phyloP scores from a whole-genome alignment of 2,113 vertebrate species.

The Spilogale gracilis region DNA sequence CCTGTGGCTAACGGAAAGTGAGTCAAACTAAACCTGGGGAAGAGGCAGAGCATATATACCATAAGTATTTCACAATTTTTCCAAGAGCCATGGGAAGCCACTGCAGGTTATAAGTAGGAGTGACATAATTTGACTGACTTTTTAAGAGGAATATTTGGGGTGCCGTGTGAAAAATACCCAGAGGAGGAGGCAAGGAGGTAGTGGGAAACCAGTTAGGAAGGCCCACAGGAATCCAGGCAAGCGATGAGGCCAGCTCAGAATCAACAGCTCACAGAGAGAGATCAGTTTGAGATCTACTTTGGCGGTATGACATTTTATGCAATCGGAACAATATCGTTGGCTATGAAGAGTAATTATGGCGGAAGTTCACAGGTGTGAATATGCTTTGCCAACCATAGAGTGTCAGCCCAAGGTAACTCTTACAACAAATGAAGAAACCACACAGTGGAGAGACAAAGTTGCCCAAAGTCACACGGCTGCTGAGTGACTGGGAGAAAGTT shows the following conservation, averaged over 20 bases:
- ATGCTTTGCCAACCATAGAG: not conserved
- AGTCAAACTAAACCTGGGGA: slow-evolving; percentile 12
- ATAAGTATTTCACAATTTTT: not conserved
- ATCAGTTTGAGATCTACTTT: not conserved
- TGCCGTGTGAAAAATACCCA: not conserved
- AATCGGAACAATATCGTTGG: not conserved
- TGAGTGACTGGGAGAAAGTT: not conserved
- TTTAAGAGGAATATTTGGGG: slow-evolving; percentile 1
- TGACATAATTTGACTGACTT: not conserved
- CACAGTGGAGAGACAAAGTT: not conserved
- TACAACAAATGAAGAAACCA: not conserved
- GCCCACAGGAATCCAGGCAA: not conserved
- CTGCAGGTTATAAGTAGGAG: not conserved
- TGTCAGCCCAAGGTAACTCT: not conserved
- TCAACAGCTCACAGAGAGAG: not conserved
- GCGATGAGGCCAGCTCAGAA: not conserved
- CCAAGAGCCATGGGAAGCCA: not conserved
- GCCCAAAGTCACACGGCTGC: slow-evolving; percentile 38
- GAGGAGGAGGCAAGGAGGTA: not conserved
- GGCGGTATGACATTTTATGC: not conserved
- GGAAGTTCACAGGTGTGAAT: not conserved
- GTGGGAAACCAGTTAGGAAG: not conserved
- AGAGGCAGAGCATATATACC: not conserved
- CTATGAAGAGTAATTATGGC: not conserved
- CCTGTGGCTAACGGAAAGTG: not conserved